phyloP scores from a whole-genome alignment of 1,140 invertebrate genomes.

The Trichoplusia ni region DNA sequence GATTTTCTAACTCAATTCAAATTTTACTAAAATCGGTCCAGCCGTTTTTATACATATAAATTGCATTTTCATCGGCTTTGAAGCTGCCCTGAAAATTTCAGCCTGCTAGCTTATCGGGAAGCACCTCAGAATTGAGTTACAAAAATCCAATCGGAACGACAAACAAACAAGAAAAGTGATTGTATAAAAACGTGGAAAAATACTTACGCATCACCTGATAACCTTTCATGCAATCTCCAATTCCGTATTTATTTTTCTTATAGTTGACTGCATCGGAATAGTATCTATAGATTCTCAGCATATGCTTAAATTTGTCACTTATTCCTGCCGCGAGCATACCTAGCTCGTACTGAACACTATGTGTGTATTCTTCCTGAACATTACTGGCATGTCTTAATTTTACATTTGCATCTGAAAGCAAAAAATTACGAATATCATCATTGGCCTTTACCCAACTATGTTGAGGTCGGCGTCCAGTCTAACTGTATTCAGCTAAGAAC shows the following conservation, averaged over 20 bases:
- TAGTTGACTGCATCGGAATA: conserved; percentile 18
- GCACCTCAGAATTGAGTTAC: too few relatives aligned
- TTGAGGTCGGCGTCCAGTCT: too few relatives aligned
- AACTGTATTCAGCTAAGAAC: too few relatives aligned
- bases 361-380: conserved; percentile 35
- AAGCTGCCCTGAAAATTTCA: too few relatives aligned
- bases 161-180: too few relatives aligned
- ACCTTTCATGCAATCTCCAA: conserved; percentile 7
- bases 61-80: too few relatives aligned
- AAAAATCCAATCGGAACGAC: too few relatives aligned
- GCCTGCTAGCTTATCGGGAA: too few relatives aligned
- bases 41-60: too few relatives aligned
- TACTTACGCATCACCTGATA: conserved; percentile 37
- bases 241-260: not conserved
- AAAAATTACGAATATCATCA: not conserved
- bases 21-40: too few relatives aligned
- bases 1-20: too few relatives aligned
- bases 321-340: conserved; percentile 42
- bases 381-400: not conserved
- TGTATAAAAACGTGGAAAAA: not conserved
- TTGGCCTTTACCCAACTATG: too few relatives aligned
- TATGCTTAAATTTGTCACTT: conserved; percentile 39
- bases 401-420: not conserved
- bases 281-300: conserved; percentile 42
- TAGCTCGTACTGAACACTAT: conserved; percentile 41